Conservation (phyloP, 2,888 invertebrate genomes). For the Pilophorus perplexus region DNA sequence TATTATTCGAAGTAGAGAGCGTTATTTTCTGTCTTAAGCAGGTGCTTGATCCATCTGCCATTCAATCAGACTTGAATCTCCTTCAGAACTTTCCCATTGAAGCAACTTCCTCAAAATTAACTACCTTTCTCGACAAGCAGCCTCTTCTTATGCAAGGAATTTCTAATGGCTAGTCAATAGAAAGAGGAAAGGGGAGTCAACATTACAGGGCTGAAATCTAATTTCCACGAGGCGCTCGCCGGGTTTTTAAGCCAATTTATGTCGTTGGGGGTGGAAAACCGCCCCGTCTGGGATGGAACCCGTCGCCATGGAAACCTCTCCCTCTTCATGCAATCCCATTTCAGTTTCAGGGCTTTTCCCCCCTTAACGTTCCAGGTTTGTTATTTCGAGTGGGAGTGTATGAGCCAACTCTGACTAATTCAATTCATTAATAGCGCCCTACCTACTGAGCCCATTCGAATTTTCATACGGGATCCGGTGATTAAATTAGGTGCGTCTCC, state of each 20-base stretch:
- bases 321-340: background rate
- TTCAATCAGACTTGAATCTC: no score
- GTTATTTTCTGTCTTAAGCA: no score
- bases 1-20: no score
- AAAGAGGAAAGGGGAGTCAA: background rate
- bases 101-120: no score
- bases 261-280: background rate
- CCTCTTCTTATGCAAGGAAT: background rate
- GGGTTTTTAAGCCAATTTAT: slow-evolving; percentile 15
- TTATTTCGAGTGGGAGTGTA: background rate
- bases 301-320: background rate
- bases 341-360: slow-evolving; percentile 12
- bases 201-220: background rate
- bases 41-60: no score
- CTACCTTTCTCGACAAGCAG: no score
- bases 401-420: background rate
- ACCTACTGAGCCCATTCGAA: no score
- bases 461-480: no score
- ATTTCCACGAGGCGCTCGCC: slow-evolving; percentile 2
- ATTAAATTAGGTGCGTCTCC: no score
- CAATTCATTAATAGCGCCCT: slow-evolving; percentile 16
- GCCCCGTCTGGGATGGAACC: background rate
- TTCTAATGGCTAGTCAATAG: background rate
- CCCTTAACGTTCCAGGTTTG: background rate
- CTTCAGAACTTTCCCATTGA: no score